Evolutionary conservation across 2,888 invertebrate genomes (phyloP), one percentile per base, ranked within the genome.

Genomic region (Drosophila limbata): DNA sequence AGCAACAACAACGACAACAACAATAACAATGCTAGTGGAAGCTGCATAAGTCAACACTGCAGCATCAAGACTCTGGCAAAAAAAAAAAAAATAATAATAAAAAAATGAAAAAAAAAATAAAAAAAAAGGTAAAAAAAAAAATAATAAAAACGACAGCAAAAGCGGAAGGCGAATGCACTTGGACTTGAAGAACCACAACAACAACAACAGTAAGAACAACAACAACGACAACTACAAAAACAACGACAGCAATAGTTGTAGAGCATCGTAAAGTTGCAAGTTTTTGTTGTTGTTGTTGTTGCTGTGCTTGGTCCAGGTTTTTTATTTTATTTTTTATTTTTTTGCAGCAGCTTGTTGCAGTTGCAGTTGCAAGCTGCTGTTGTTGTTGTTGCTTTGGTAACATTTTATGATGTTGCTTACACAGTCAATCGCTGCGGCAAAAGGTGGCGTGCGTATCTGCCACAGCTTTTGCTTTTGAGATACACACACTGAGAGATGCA

Each of bases 121-220:
- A 67, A 63, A 28, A 67, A 63, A 63, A 73, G 51, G 47, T 40
- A 50, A 21, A 13, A 55, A 67, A 62, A 63, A 64, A 72, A 73
- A 69, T 45, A 59, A 65, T 45, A 69, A 67, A 67, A 66, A 70
- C 62, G 61, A 75, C 74, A 77, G 77, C 71, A 69, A 82, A 70
- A 84, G 81, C 83, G 76, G 84, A 88, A 84, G 88, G 83, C 88
- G 83, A 85, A 75, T 83, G 77, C 76, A 73, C 86, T 70, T 69
- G 77, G 74, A 77, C 85, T 77, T 77, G 82, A 65, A 63, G 57
- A 61, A 40, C 45, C 25, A 48, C 47, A 47, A 17, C 62, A 61
- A 19, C 64, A 69, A 44, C 48, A 57, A 42, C 44, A 67, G 37
- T 39, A 72, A 42, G 53, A 42, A 39, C 60, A 69, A 28, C 59